Conservation (phyloP, 2,888 invertebrate species). For the Nudaria mundana region DNA sequence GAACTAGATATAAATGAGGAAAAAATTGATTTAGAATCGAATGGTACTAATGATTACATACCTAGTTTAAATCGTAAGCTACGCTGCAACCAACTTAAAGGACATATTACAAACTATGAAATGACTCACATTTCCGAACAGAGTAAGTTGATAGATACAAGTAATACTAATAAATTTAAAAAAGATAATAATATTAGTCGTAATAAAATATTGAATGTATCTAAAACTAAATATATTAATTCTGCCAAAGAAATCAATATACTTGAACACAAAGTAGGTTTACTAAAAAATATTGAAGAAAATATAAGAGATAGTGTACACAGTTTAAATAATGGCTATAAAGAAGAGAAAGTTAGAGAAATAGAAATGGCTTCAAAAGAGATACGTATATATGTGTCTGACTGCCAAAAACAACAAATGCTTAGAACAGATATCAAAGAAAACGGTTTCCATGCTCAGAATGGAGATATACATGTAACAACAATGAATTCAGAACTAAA, state of each 20-base stretch:
- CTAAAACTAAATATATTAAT: not conserved
- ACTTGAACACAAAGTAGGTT: constrained; percentile 1
- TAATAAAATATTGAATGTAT: constrained; percentile 1
- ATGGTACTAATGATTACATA: not conserved
- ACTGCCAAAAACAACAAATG: not conserved
- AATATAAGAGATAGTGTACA: constrained; percentile 8
- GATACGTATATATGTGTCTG: constrained; percentile 23
- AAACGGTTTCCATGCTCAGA: constrained; percentile 20
- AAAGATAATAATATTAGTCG: not conserved
- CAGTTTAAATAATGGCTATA: constrained; percentile 10
- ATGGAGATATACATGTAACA: constrained; percentile 34
- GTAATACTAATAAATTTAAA: not conserved
- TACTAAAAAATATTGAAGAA: constrained; percentile 5
- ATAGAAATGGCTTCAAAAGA: constrained; percentile 24
- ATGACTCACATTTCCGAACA: too few relatives aligned
- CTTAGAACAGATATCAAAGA: constrained; percentile 6
- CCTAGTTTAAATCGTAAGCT: not conserved
- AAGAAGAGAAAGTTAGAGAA: constrained; percentile 19
- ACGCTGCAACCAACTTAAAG: not conserved
- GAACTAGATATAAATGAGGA: not conserved
- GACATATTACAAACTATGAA: not conserved
- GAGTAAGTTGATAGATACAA: not conserved
- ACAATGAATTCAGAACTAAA: constrained; percentile 37
- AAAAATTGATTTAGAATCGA: not conserved
- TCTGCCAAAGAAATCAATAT: not conserved